Percentiles rank a stretch among this genome's conserved stretches.
Evolutionary conservation across 2,113 vertebrate species (phyloP).

Genomic region (Hyla sarda): DNA sequence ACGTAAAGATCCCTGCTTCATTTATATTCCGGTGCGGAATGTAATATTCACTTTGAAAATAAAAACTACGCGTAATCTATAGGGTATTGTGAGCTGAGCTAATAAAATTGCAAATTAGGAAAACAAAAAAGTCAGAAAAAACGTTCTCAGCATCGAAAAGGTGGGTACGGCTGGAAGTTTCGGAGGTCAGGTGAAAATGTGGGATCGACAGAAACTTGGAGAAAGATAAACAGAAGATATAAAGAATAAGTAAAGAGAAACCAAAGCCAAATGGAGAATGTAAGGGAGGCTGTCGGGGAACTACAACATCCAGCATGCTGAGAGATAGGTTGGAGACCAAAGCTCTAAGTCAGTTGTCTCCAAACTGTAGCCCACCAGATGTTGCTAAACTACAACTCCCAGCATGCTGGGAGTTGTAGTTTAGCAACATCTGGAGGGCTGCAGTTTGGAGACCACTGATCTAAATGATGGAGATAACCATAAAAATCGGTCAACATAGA

Average conservation of each 20-base stretch:
- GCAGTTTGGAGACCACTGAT: too few relatives aligned
- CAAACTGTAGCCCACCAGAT: too few relatives aligned
- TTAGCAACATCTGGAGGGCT: too few relatives aligned
- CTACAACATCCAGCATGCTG: background rate
- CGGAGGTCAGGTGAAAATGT: background rate
- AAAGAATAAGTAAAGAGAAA: background rate
- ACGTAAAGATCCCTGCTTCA: background rate
- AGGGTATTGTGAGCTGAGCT: background rate
- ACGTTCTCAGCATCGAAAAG: background rate
- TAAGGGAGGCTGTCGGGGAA: background rate
- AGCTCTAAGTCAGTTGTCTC: too few relatives aligned
- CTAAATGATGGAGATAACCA: background rate
- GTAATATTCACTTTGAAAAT: background rate
- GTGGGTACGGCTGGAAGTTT: background rate
- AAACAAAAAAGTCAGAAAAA: background rate
- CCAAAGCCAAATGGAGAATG: background rate
- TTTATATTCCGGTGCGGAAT: background rate
- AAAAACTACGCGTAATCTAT: slow-evolving; percentile 8
- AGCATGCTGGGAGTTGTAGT: too few relatives aligned
- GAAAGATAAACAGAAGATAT: background rate
- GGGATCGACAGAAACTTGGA: background rate
- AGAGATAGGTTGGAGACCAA: background rate
- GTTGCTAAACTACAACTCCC: too few relatives aligned
- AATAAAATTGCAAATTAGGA: background rate
- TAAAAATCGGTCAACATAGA: background rate